phyloP scores from a whole-genome alignment of 2,888 invertebrate genomes.

The Drosophila hamatofila region DNA sequence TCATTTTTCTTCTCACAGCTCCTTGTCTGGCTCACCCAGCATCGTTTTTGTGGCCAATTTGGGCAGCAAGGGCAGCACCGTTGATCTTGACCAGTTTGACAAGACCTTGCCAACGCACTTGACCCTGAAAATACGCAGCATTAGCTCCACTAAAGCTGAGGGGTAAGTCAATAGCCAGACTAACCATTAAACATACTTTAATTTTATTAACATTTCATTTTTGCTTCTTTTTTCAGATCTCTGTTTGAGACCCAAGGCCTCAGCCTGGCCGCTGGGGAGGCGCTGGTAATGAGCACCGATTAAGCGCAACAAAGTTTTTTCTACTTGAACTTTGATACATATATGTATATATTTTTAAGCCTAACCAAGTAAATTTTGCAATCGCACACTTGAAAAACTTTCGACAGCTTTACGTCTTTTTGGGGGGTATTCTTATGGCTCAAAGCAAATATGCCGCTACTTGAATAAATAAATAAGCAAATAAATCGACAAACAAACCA shows the following conservation, averaged over 20 bases:
- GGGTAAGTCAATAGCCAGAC: slow-evolving; percentile 35
- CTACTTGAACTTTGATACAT: neutral
- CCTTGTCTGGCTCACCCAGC: slow-evolving; percentile 54
- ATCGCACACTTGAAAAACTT: slow-evolving; percentile 28
- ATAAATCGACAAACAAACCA: slow-evolving; percentile 71
- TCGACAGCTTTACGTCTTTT: slow-evolving; percentile 13
- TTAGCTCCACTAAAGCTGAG: slow-evolving; percentile 51
- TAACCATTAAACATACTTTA: neutral
- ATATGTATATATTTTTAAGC: slow-evolving; percentile 12
- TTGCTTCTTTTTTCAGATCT: slow-evolving; percentile 22
- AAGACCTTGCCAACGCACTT: slow-evolving; percentile 49
- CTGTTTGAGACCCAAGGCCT: slow-evolving; percentile 42
- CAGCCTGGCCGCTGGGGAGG: slow-evolving; percentile 62
- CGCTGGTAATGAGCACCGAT: slow-evolving; percentile 53
- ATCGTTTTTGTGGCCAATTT: slow-evolving; percentile 76
- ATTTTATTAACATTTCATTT: neutral
- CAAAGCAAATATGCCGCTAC: slow-evolving; percentile 59
- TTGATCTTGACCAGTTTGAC: slow-evolving; percentile 65
- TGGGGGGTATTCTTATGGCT: slow-evolving; percentile 33
- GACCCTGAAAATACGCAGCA: slow-evolving; percentile 52
- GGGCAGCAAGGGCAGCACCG: slow-evolving; percentile 44
- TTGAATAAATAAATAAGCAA: slow-evolving; percentile 60
- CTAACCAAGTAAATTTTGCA: slow-evolving; percentile 44
- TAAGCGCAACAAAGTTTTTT: slow-evolving; percentile 38
- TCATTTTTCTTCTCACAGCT: slow-evolving; percentile 26